phyloP scores from a whole-genome alignment of 30 jellyfish, hydroid and myxozoan genomes.

The Morbakka virulenta region DNA sequence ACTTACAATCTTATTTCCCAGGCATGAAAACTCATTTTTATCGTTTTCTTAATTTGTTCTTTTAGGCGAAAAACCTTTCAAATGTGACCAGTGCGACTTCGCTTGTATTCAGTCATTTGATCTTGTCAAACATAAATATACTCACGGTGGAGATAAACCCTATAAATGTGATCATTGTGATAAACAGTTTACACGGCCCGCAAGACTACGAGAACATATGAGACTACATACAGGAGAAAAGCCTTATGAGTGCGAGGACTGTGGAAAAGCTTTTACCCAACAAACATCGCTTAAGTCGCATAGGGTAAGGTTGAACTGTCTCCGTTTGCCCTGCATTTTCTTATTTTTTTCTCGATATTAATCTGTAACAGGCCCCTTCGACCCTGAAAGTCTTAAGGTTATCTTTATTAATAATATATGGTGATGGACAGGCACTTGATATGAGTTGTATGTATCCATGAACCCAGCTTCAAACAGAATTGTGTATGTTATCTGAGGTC shows the following conservation, averaged over 20 bases:
- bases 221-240: conserved; percentile 95
- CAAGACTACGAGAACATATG: conserved; percentile 83
- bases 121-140: conserved; percentile 87
- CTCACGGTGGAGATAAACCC: conserved; percentile 97
- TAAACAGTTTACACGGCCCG: conserved; percentile 93
- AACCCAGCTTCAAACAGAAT: too few species aligned
- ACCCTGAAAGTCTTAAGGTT: neutral
- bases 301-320: conserved; percentile 75
- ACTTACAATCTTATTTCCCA: too few species aligned
- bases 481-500: too few species aligned
- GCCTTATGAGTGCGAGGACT: conserved; percentile 78
- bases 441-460: too few species aligned
- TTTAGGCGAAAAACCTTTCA: conserved; percentile 85
- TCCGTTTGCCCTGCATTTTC: too few species aligned
- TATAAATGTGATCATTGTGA: conserved; percentile 84
- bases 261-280: conserved; percentile 89
- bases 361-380: neutral
- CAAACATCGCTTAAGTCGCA: conserved; percentile 81
- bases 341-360: neutral
- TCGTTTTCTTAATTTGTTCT: neutral
- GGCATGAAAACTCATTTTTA: too few species aligned
- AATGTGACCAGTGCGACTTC: conserved; percentile 95
- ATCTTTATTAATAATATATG: neutral
- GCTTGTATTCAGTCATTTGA: conserved; percentile 97
- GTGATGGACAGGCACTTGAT: too few species aligned